Evolutionary conservation across 2,113 vertebrate species (phyloP), one percentile per base, ranked within the genome.

Genomic region (Elephantulus edwardii): DNA sequence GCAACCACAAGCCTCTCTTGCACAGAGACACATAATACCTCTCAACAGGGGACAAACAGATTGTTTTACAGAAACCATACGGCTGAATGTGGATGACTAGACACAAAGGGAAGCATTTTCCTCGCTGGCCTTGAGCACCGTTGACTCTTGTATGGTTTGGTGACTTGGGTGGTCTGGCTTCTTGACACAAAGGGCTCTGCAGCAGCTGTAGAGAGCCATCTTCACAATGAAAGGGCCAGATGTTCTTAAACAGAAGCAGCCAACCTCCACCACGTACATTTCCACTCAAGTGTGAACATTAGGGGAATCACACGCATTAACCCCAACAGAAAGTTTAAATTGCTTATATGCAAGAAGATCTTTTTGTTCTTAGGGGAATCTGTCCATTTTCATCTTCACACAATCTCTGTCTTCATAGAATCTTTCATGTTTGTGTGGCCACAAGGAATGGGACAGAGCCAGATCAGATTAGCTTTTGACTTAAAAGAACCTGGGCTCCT

Each of bases 31-130:
- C 70, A 10, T 1, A 71, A 50, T 79, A 78, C 87, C 58, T 74
- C 79, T 91, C 89, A 86, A 35, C 52, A 83, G 50, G 40, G 81
- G 70, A 71, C n/a, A 3, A 1, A 7, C 89, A 8, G 7, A 50
- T 16, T 50, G 90, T 92, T 66, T 78, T 89, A 5, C 30, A 92
- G 77, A 40, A 8, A 8, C 70, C 38, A 75, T 94, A 38, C 68
- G 91, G 38, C 77, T 75, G 2, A 38, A 19, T 0, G 0, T 9
- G 22, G 30, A 38, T 2, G 77, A 33, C 71, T 42, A 12, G 6
- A 48, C 46, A 58, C 26, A 1, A 30, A 64, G 35, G 14, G 7
- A 50, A 28, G 11, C 30, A 4, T 60, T 50, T 64, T 56, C n/a
- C 81, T 48, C 26, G n/a, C 38, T 42, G 74, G 33, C 26, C 84